Percentiles rank a stretch among this genome's conserved stretches.
phyloP scores from a whole-genome alignment of 2,113 vertebrate species.

The Xiphias gladius region DNA sequence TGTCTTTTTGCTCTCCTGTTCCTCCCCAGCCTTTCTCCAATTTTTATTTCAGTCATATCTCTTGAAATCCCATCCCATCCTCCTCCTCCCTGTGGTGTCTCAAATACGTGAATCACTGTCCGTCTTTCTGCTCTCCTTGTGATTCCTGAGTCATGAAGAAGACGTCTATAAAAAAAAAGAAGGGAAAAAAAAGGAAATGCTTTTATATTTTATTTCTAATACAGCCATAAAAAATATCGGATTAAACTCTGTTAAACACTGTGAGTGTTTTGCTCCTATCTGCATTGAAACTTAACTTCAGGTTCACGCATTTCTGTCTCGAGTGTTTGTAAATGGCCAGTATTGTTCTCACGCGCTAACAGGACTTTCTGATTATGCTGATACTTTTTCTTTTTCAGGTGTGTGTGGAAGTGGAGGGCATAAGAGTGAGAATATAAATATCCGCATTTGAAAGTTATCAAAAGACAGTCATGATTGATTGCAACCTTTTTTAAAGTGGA shows the following conservation, averaged over 20 bases:
- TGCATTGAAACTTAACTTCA: not conserved
- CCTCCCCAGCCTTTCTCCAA: not conserved
- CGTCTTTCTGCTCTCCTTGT: no score
- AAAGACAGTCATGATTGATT: conserved; percentile 66
- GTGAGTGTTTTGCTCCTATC: not conserved
- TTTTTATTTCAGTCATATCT: not conserved
- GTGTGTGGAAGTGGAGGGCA: conserved; percentile 14
- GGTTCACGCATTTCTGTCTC: not conserved
- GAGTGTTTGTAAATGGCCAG: not conserved
- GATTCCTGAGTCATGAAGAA: no score
- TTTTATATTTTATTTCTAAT: no score
- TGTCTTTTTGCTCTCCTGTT: no score
- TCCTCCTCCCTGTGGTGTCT: not conserved
- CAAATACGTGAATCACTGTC: not conserved
- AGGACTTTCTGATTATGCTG: not conserved
- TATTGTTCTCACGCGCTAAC: not conserved
- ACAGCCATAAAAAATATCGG: no score
- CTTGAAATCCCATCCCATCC: no score
- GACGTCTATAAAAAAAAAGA: no score
- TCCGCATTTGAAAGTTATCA: conserved; percentile 55
- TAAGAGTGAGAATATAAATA: conserved; percentile 44
- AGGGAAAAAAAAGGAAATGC: no score
- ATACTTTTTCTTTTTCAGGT: no score
- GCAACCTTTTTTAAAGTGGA: conserved; percentile 67
- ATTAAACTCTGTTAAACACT: no score